Percentiles rank a stretch among this genome's conserved stretches.
These are phyloP conservation scores for Axis porcinus DNA, from an alignment of 2,113 vertebrate genomes.

Conservation along the genomic window DNA sequence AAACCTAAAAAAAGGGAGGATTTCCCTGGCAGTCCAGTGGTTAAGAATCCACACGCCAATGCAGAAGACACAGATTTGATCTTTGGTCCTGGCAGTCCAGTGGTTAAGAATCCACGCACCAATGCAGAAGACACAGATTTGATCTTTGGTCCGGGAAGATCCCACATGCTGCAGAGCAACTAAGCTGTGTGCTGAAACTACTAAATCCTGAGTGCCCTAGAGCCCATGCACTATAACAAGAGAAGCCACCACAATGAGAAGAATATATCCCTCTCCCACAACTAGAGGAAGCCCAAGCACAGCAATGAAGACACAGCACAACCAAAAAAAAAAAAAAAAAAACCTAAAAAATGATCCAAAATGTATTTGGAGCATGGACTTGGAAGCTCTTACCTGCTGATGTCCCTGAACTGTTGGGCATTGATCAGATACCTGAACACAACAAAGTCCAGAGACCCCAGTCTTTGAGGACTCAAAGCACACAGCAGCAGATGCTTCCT, in stretches of 20 bases:
- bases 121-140: neutral
- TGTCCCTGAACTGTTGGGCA: neutral
- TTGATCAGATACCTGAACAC: neutral
- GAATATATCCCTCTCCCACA: neutral
- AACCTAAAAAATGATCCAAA: neutral
- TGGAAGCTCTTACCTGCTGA: neutral
- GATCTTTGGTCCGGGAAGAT: neutral
- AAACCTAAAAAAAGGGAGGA: neutral
- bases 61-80: neutral
- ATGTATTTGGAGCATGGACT: neutral
- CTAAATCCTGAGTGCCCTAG: neutral
- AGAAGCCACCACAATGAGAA: neutral
- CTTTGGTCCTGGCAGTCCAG: neutral
- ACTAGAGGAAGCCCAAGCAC: neutral
- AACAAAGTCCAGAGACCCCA: neutral
- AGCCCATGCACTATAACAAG: neutral
- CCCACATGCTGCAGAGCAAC: neutral
- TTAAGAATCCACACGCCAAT: fast-evolving
- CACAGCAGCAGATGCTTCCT: neutral
- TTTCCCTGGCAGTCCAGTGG: neutral
- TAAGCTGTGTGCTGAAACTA: neutral
- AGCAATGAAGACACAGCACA: neutral
- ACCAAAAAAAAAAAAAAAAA: neutral
- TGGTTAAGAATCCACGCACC: fast-evolving
- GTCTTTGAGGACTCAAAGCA: neutral